Base-by-base conservation (phyloP, 2,113 vertebrate genomes). In the Pyrgilauda ruficollis region DNA sequence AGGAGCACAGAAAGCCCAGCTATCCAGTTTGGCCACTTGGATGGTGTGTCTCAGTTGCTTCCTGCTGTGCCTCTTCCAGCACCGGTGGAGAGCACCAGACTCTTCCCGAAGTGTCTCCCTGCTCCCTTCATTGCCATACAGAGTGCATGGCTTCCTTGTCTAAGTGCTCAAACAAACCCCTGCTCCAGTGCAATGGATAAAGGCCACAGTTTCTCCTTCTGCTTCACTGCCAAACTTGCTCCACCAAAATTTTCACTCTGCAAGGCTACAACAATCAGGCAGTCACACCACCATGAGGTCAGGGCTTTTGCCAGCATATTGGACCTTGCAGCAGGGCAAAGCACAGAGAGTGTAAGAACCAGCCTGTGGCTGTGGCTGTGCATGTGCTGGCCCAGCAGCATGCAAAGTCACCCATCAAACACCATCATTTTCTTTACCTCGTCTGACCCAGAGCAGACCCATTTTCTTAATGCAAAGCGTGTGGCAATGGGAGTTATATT, bases 11-110 rank as follows among this genome's bases (percentile, higher is more conserved):
- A 47, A 87, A 50, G 41, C 30, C 64, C 53, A 30, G 12, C 2
- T 49, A 14, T 43, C 63, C 5, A 8, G 15, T 72, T 59, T 41
- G 81, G 84, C n/a, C 62, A 13, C 15, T 56, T 1, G 2, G 12
- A n/a, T 0, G 0, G 6, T 1, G 1, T 16, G 13, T 28, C 52
- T 70, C 53, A 10, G 16, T 41, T 18, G 75, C n/a, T 66, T 82
- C 41, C n/a, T 59, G 19, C 44, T 41, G 10, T 37, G 37, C 10
- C 30, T 43, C 35, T 87, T 76, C 44, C 44, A 80, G 55, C 11
- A 68, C 3, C 1, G 2, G 15, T 20, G 44, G 27, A 61, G 37
- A 87, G 28, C 37, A 47, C 35, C 46, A 49, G 30, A 52, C 6
- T 31, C 27, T 70, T 85, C 18, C 64, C 66, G 41, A 58, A 31